These are phyloP conservation scores for Drosophila carrolli DNA, from an alignment of 1,140 invertebrate species.

Conservation along the genomic window DNA sequence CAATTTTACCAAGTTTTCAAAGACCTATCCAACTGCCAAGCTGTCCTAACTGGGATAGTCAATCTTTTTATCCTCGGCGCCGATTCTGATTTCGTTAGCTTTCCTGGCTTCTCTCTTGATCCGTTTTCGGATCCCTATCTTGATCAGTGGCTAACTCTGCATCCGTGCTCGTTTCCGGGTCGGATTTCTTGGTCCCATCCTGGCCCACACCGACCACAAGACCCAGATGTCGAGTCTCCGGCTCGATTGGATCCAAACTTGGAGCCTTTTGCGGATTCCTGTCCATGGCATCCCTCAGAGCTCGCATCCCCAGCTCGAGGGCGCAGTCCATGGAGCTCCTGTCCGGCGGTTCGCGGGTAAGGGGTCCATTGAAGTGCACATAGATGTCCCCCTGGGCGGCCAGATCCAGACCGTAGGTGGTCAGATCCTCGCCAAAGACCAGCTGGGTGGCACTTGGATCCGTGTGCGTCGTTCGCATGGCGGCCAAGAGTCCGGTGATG, in stretches of 20 bases:
- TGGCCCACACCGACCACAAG: slow-evolving; percentile 1
- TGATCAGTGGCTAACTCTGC: neutral
- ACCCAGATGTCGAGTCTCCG: slow-evolving; percentile 56
- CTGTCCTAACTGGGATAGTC: neutral
- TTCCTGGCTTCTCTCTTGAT: neutral
- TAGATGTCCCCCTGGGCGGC: slow-evolving; percentile 64
- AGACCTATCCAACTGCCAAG: slow-evolving; percentile 1
- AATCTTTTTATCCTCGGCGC: neutral
- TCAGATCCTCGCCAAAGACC: slow-evolving; percentile 62
- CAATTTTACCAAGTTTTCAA: slow-evolving; percentile 10
- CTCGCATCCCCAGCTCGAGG: slow-evolving; percentile 66
- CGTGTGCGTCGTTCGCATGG: slow-evolving; percentile 23
- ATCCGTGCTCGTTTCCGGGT: neutral
- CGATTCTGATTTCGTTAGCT: neutral
- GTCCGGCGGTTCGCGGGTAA: slow-evolving; percentile 47
- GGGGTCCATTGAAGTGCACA: slow-evolving; percentile 69
- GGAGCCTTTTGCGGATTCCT: slow-evolving; percentile 37
- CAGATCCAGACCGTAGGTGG: slow-evolving; percentile 60
- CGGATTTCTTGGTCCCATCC: neutral
- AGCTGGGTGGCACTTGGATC: slow-evolving; percentile 27
- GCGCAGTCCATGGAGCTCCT: slow-evolving; percentile 52
- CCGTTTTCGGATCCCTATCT: neutral
- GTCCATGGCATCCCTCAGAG: slow-evolving; percentile 59
- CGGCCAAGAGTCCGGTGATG: slow-evolving; percentile 27
- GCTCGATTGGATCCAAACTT: slow-evolving; percentile 55